phyloP scores from a whole-genome alignment of 2,797 vertebrate species.

The Trematomus bernacchii region DNA sequence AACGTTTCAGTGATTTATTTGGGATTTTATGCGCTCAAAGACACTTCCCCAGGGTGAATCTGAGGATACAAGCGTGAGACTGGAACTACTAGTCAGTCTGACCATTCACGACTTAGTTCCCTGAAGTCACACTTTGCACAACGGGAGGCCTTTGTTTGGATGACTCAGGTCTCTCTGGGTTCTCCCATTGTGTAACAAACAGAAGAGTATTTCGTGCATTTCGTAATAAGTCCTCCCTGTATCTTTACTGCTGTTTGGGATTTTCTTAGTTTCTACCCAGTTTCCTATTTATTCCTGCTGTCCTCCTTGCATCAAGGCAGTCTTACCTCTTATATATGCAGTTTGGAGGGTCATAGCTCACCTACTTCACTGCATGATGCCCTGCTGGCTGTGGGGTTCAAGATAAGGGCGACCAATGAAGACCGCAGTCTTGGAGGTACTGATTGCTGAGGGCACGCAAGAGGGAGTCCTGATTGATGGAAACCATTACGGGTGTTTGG shows the following conservation, averaged over 20 bases:
- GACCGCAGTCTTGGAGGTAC: slow-evolving; percentile 30
- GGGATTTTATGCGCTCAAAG: slow-evolving; percentile 18
- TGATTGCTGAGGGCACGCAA: slow-evolving; percentile 30
- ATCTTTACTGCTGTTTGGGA: slow-evolving; percentile 41
- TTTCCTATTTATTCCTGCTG: slow-evolving; percentile 48
- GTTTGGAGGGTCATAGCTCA: slow-evolving; percentile 28
- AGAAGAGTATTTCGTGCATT: slow-evolving; percentile 28
- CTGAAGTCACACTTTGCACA: slow-evolving; percentile 18
- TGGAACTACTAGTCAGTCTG: slow-evolving; percentile 13
- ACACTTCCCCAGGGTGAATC: slow-evolving; percentile 18
- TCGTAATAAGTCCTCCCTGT: slow-evolving; percentile 21
- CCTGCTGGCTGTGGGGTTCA: slow-evolving; percentile 70
- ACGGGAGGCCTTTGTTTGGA: slow-evolving; percentile 36
- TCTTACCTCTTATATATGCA: slow-evolving; percentile 29
- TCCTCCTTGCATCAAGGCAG: slow-evolving; percentile 35
- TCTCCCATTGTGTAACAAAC: slow-evolving; percentile 39
- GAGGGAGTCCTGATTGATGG: slow-evolving; percentile 74
- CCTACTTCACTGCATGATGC: slow-evolving; percentile 35
- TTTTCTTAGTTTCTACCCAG: slow-evolving; percentile 21
- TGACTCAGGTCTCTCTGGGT: slow-evolving; percentile 25
- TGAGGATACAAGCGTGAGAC: slow-evolving; percentile 25
- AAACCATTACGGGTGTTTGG: slow-evolving; percentile 66
- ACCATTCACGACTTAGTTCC: slow-evolving; percentile 22
- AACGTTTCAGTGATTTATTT: slow-evolving; percentile 15
- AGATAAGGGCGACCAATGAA: slow-evolving; percentile 57